phyloP scores from a whole-genome alignment of 92 coral and sea anemone genomes.

The Porites evermanni region DNA sequence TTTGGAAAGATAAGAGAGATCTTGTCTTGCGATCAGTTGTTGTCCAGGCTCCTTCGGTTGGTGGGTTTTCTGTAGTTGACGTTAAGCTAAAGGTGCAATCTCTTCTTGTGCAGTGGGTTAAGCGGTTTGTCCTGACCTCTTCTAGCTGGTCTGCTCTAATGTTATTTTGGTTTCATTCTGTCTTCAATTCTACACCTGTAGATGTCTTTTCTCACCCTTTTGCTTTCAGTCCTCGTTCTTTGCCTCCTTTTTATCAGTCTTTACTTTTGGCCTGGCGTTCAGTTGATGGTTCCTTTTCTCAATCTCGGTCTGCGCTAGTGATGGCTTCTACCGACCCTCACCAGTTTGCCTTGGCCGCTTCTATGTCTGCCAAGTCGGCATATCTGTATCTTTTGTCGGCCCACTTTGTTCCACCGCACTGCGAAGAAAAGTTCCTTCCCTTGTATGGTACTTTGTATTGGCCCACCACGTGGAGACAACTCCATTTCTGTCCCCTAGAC shows the following conservation, averaged over 20 bases:
- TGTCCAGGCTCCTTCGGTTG: background rate
- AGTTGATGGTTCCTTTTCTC: background rate
- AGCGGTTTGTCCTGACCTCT: background rate
- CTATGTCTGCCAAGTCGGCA: background rate
- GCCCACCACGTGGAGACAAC: slow-evolving; percentile 1
- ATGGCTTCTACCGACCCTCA: background rate
- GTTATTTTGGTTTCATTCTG: background rate
- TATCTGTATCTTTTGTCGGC: background rate
- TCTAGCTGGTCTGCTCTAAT: background rate
- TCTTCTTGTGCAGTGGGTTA: slow-evolving; percentile 17
- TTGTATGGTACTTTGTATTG: slow-evolving; percentile 11
- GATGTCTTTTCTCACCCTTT: slow-evolving; percentile 11
- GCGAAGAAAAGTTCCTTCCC: background rate
- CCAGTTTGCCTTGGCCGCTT: background rate
- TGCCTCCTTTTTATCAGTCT: slow-evolving; percentile 11
- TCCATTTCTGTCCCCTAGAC: background rate
- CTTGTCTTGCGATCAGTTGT: slow-evolving; percentile 1
- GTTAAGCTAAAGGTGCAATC: background rate
- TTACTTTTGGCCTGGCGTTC: slow-evolving; percentile 16
- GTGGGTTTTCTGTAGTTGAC: slow-evolving; percentile 16
- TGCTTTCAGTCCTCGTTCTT: background rate
- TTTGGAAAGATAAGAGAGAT: slow-evolving; percentile 26
- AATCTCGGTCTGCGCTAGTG: background rate
- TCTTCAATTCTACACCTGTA: background rate
- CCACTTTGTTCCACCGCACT: background rate